Percentiles rank a stretch among this genome's conserved stretches.
These are phyloP conservation scores for Heliothis virescens DNA, from an alignment of 1,140 invertebrate species.

Conservation along the genomic window DNA sequence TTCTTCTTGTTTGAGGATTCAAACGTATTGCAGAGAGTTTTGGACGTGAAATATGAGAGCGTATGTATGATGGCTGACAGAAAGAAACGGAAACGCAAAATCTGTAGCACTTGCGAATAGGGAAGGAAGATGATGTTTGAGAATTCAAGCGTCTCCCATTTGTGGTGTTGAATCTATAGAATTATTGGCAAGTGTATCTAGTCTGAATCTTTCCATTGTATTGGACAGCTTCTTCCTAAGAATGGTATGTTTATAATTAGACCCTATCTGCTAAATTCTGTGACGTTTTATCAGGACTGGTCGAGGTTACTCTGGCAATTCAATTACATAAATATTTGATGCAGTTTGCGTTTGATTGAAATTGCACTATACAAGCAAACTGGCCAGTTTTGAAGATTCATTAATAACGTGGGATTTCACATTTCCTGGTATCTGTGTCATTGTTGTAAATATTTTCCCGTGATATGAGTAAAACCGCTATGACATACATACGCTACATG, in stretches of 20 bases:
- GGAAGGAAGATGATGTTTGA: no score
- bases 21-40: not conserved
- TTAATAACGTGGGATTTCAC: not conserved
- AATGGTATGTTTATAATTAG: not conserved
- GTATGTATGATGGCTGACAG: no score
- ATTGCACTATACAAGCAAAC: not conserved
- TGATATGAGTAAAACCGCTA: no score
- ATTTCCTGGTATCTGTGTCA: not conserved
- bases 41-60: no score
- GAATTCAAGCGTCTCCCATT: no score
- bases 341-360: not conserved
- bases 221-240: not conserved
- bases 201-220: not conserved
- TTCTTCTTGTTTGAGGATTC: not conserved
- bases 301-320: not conserved
- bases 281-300: no score
- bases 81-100: no score
- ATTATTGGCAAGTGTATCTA: no score
- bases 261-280: not conserved
- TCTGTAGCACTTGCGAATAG: no score
- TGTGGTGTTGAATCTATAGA: not conserved
- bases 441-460: not conserved
- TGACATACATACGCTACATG: no score
- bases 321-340: not conserved
- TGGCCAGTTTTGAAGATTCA: conserved; percentile 4